phyloP scores from a whole-genome alignment of 2,888 invertebrate genomes.

The Crocallis elinguaria region DNA sequence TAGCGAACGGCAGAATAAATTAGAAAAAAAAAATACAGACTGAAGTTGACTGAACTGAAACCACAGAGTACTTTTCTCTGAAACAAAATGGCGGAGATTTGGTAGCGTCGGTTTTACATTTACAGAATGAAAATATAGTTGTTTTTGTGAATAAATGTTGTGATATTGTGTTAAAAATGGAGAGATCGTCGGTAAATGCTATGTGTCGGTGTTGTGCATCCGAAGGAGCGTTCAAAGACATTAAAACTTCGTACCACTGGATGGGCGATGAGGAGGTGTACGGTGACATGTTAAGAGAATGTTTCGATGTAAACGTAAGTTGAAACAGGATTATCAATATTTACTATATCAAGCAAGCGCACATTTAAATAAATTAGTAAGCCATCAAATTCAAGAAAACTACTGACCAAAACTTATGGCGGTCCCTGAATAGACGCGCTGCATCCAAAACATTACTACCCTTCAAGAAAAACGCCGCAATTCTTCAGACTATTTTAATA shows the following conservation, averaged over 20 bases:
- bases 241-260: conserved; percentile 69
- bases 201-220: conserved; percentile 80
- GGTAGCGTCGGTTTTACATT: conserved; percentile 40
- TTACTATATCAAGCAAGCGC: too few species aligned
- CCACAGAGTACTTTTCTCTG: too few species aligned
- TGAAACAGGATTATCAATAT: too few species aligned
- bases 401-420: too few species aligned
- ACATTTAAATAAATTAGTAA: too few species aligned
- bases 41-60: background rate
- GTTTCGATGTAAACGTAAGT: conserved; percentile 75
- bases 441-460: too few species aligned
- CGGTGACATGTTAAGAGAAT: conserved; percentile 73
- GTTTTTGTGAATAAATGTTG: conserved; percentile 48
- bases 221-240: conserved; percentile 73
- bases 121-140: conserved; percentile 22
- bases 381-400: too few species aligned
- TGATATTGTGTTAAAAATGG: conserved; percentile 55
- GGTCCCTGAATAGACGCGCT: too few species aligned
- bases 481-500: too few species aligned
- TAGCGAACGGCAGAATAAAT: too few species aligned
- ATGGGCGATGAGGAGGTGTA: conserved; percentile 78
- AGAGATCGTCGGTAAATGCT: conserved; percentile 55
- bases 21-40: conserved; percentile 15
- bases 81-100: conserved; percentile 66
- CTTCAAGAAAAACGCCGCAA: too few species aligned